These are phyloP conservation scores for Euura saliciscinereae DNA, from an alignment of 1,140 invertebrate genomes.

Conservation along the genomic window DNA sequence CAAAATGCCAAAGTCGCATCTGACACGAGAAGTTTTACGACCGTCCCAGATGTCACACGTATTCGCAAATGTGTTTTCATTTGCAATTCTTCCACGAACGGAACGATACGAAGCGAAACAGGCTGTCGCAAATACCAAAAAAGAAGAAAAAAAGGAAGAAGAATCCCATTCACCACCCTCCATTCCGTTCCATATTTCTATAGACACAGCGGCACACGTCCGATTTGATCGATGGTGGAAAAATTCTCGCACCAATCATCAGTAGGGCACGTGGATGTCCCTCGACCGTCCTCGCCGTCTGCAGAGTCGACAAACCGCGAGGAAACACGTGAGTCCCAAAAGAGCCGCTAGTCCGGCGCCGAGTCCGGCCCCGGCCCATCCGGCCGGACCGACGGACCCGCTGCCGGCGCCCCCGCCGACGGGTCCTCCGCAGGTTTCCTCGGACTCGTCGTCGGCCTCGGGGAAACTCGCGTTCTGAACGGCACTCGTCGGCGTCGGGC, in stretches of 20 bases:
- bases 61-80: conserved; percentile 5
- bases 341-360: conserved; percentile 54
- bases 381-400: conserved; percentile 44
- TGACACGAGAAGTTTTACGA: conserved; percentile 5
- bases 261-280: conserved; percentile 58
- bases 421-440: conserved; percentile 47
- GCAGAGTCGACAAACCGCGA: conserved; percentile 58
- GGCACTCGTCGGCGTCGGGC: conserved; percentile 68
- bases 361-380: conserved; percentile 54
- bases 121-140: too few species aligned
- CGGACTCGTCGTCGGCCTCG: conserved; percentile 52
- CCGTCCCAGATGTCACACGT: conserved; percentile 1
- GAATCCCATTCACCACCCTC: too few species aligned
- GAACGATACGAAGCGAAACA: not conserved
- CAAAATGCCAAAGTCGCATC: not conserved
- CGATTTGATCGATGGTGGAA: too few species aligned
- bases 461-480: conserved; percentile 34
- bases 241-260: conserved; percentile 16
- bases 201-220: too few species aligned
- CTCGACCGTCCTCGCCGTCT: conserved; percentile 49
- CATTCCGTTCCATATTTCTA: too few species aligned
- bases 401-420: conserved; percentile 46
- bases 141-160: too few species aligned
- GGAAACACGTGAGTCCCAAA: conserved; percentile 52
- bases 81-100: not conserved